Evolutionary conservation across 2,113 vertebrate genomes (phyloP).

Genomic region (Leucosticte australis): DNA sequence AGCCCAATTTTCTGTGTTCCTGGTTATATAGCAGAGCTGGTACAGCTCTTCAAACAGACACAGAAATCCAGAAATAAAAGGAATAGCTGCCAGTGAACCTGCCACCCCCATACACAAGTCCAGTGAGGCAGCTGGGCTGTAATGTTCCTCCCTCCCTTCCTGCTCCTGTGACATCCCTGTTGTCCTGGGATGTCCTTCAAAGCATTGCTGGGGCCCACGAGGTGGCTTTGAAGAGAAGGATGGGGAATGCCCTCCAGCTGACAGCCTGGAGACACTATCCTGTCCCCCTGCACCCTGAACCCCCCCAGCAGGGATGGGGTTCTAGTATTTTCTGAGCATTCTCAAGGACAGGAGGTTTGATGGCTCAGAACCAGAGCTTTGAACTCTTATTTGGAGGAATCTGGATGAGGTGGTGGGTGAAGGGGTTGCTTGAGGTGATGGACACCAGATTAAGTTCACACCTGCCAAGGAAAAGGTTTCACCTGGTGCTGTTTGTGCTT

Average conservation of each 20-base stretch:
- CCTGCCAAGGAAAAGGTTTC: not conserved
- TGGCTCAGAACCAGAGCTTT: not conserved
- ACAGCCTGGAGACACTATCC: not conserved
- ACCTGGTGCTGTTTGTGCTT: not conserved
- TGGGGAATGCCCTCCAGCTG: not conserved
- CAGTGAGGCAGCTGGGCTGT: not conserved
- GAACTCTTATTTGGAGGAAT: not conserved
- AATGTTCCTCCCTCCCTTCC: not conserved
- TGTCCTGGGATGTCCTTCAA: not conserved
- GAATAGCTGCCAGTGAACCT: conserved; percentile 10
- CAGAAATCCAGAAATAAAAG: conserved; percentile 15
- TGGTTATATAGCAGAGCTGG: not conserved
- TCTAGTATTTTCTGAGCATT: not conserved
- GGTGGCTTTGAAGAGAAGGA: not conserved
- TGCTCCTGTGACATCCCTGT: not conserved
- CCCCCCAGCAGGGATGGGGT: too few relatives aligned
- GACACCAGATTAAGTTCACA: not conserved
- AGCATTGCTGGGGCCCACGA: not conserved
- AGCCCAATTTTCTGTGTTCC: not conserved
- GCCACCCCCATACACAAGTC: not conserved
- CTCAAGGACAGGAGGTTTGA: not conserved
- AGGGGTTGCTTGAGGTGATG: not conserved
- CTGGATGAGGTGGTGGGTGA: not conserved
- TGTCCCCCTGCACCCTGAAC: not conserved
- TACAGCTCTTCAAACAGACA: not conserved